Evolutionary conservation across 2,888 invertebrate genomes (phyloP).

Genomic region (Phalera bucephala): DNA sequence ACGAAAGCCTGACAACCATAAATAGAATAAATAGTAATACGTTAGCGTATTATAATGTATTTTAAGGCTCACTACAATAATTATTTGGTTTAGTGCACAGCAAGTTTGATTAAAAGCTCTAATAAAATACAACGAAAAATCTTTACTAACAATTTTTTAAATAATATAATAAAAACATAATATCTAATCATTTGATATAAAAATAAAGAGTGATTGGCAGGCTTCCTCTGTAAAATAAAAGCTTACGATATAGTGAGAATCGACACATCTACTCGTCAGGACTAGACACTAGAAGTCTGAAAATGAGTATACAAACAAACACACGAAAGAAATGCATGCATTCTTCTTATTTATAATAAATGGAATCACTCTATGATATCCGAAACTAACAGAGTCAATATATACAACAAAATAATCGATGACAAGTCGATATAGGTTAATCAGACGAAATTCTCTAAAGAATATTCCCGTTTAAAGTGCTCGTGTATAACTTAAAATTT

Average conservation of each 20-base stretch:
- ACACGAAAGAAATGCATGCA: conserved; percentile 80
- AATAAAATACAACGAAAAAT: conserved; percentile 38
- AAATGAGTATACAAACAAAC: conserved; percentile 78
- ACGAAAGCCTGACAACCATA: conserved; percentile 65
- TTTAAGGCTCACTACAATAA: conserved; percentile 44
- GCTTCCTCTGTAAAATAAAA: conserved; percentile 62
- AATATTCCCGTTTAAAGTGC: conserved; percentile 25
- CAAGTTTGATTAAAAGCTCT: conserved; percentile 53
- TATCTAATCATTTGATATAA: conserved; percentile 28
- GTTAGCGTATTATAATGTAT: conserved; percentile 37
- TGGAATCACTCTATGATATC: conserved; percentile 78
- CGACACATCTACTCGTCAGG: conserved; percentile 69
- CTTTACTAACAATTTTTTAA: conserved; percentile 27
- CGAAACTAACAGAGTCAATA: conserved; percentile 68
- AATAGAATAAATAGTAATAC: conserved; percentile 23
- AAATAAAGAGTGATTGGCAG: conserved; percentile 51
- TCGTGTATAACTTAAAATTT: conserved; percentile 15
- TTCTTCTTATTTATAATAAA: conserved; percentile 75
- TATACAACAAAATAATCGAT: conserved; percentile 55
- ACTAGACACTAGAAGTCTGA: conserved; percentile 78
- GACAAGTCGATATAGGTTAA: conserved; percentile 21
- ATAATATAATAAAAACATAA: conserved; percentile 28
- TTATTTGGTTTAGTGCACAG: conserved; percentile 79
- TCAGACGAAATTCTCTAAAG: conserved; percentile 24
- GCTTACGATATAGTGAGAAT: conserved; percentile 75